phyloP scores from a whole-genome alignment of 2,797 vertebrate genomes.

The Parauchenoglanis punctatus region DNA sequence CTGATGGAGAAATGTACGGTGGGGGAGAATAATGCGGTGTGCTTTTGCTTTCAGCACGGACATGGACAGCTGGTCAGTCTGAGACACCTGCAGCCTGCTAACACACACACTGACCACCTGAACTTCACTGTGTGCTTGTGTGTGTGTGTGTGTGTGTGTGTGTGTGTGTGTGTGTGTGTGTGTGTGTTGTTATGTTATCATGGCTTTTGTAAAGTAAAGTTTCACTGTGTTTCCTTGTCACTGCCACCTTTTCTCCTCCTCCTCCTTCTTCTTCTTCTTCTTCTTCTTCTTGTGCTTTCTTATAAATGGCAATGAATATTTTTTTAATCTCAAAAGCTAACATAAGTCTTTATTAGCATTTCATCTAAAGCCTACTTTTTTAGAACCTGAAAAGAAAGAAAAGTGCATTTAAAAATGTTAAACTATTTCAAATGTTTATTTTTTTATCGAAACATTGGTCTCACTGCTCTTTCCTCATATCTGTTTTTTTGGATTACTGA shows the following conservation, averaged over 20 bases:
- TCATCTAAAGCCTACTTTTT: not conserved
- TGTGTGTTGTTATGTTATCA: slow-evolving; percentile 1
- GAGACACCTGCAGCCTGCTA: slow-evolving; percentile 66
- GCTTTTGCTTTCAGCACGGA: slow-evolving; percentile 68
- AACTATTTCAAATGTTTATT: not conserved
- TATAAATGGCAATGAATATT: not conserved
- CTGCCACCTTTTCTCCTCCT: not conserved
- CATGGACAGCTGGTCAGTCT: slow-evolving; percentile 73
- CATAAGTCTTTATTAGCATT: not conserved
- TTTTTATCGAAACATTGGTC: not conserved
- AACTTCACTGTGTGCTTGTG: not conserved
- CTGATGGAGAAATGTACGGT: slow-evolving; percentile 86
- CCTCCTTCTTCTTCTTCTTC: not conserved
- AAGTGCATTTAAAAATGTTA: not conserved
- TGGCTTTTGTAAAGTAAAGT: not conserved
- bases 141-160: slow-evolving; percentile 6
- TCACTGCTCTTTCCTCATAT: not conserved
- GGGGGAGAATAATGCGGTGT: slow-evolving; percentile 53
- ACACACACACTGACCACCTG: slow-evolving; percentile 11
- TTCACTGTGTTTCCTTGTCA: not conserved
- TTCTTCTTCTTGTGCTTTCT: not conserved
- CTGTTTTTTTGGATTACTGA: not conserved
- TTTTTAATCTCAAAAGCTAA: not conserved
- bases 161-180: slow-evolving; percentile 7
- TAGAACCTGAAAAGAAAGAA: not conserved